Evolutionary conservation across 2,113 vertebrate genomes (phyloP).

Genomic region (Anser cygnoides): DNA sequence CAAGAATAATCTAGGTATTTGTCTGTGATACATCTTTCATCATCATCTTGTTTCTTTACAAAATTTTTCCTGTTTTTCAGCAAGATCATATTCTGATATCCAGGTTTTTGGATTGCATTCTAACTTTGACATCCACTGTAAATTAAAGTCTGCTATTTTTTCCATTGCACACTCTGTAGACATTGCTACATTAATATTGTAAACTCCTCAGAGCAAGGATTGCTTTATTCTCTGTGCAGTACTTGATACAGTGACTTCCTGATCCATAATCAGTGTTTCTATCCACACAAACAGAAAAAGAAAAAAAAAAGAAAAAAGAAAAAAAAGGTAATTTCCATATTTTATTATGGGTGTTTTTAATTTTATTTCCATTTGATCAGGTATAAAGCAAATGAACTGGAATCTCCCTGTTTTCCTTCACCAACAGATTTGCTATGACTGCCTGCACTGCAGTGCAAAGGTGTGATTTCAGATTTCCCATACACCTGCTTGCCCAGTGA

Average conservation of each 20-base stretch:
- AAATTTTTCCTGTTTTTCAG: not conserved
- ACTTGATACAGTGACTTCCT: not conserved
- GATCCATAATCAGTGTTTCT: not conserved
- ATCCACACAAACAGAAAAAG: not conserved
- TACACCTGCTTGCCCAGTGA: not conserved
- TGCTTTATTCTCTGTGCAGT: not conserved
- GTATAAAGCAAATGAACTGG: not conserved
- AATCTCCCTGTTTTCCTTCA: not conserved
- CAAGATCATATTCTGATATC: not conserved
- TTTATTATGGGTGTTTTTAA: not conserved
- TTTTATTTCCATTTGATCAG: not conserved
- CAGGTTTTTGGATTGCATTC: not conserved
- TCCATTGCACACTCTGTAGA: not conserved
- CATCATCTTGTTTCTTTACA: not conserved
- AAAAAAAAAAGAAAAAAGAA: not conserved
- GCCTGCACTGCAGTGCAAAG: accelerated
- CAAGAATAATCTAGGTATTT: not conserved
- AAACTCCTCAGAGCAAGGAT: not conserved
- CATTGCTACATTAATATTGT: not conserved
- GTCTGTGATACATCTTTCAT: not conserved
- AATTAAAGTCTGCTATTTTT: not conserved
- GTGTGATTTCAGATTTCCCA: not conserved
- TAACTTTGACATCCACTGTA: not conserved
- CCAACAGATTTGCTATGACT: not conserved
- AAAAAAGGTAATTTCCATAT: not conserved